These are phyloP conservation scores for Steatornis caripensis DNA, from an alignment of 2,113 vertebrate species.

Conservation along the genomic window DNA sequence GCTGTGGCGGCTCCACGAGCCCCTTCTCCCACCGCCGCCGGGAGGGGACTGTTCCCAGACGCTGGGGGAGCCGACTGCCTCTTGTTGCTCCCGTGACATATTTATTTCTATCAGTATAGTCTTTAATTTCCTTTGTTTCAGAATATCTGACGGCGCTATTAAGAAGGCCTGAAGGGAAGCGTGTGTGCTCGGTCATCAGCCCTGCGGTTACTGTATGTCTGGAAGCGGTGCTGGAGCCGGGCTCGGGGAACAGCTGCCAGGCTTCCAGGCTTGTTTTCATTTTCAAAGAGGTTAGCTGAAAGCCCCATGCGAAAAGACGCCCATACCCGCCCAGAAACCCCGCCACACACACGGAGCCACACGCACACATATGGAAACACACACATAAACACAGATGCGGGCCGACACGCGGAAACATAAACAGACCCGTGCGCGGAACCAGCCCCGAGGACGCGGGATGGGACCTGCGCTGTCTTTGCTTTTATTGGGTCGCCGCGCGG, in stretches of 20 bases:
- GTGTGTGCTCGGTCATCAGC: slow-evolving; percentile 39
- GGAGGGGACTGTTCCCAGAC: not conserved
- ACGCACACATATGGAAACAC: not conserved
- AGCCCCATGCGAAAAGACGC: not conserved
- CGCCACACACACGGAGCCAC: slow-evolving; percentile 35
- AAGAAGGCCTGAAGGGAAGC: not conserved
- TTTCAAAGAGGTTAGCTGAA: slow-evolving; percentile 18
- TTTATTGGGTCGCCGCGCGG: rapidly evolving
- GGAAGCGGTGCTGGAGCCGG: not conserved
- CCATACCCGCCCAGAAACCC: not conserved
- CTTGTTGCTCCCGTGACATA: not conserved
- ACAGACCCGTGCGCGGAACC: not conserved
- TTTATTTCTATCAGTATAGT: slow-evolving; percentile 9
- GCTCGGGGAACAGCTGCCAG: slow-evolving; percentile 2
- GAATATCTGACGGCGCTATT: not conserved
- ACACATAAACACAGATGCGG: slow-evolving; percentile 32
- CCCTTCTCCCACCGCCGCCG: not conserved
- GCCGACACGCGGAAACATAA: not conserved
- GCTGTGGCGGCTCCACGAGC: rapidly evolving
- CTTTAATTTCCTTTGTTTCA: slow-evolving; percentile 40
- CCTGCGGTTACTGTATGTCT: slow-evolving; percentile 38
- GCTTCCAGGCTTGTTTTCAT: slow-evolving; percentile 41
- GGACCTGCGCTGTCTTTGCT: not conserved
- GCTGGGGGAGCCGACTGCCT: not conserved
- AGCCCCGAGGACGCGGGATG: not conserved